Base-by-base conservation (phyloP, 2,888 invertebrate genomes). In the Rhabditophanes sp. region DNA sequence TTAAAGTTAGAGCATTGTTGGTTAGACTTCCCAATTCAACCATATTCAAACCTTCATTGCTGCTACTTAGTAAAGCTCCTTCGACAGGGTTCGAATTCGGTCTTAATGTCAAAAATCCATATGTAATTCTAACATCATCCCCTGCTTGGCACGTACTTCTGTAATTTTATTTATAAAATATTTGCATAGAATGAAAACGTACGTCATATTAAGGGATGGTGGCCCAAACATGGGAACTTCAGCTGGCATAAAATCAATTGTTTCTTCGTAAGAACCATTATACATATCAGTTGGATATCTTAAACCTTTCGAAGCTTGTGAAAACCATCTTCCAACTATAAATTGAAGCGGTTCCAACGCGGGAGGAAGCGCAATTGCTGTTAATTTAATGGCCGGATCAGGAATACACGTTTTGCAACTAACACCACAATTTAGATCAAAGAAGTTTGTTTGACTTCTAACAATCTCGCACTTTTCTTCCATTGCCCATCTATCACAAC, bases 151-250 rank as follows among this genome's bases (percentile, higher is more conserved):
- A 33, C 4, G 30, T 33, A 19, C 21, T 21, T 2, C 29, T 29
- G 16, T 3, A 29, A 26, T 7, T 21, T 12, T 26, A 12, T 26
- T 8, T 26, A 7, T 26, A 8, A 26, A 8, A 30, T 7, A 17
- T 8, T 8, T 17, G 11, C 12, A 33, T 32, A 5, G 15, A 12
- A 17, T 14, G 4, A 6, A 11, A 11, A 37, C 44, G 35, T 20
- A 65, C 59, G 61, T 65, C 22, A 55, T 48, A 33, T 64, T 64
- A 9, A 64, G 34, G 1, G 59, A 60, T 4, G 64, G 64, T 7
- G 64, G 53, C 3, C 64, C 64, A 38, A 64, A 64, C 64, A 65
- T 64, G 17, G 64, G 56, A 3, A 64, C 62, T 22, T 56, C 48
- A 1, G 64, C 52, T 2, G 63, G 59, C 19, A 50, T 38, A 24